Evolutionary conservation across 2,888 invertebrate genomes (phyloP).

Genomic region (Steinernema scapterisci): DNA sequence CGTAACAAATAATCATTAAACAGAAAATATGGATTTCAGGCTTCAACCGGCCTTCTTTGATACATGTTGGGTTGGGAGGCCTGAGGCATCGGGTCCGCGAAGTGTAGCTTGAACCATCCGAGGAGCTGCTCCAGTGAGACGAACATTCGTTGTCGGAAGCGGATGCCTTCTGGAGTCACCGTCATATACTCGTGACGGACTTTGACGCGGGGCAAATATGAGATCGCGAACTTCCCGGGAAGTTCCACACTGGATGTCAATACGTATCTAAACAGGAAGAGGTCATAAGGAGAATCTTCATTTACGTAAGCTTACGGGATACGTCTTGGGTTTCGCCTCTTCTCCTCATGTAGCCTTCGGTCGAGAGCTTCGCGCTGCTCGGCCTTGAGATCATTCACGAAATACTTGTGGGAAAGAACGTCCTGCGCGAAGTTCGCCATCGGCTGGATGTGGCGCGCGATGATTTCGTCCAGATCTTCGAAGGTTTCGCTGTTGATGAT

Average conservation of each 20-base stretch:
- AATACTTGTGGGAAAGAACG: constrained; percentile 83
- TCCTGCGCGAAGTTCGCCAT: constrained; percentile 93
- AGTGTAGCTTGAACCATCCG: constrained; percentile 98
- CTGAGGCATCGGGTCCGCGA: constrained; percentile 77
- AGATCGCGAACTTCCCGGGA: constrained; percentile 87
- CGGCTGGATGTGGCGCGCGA: constrained; percentile 91
- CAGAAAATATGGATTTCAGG: neutral
- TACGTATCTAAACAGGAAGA: constrained; percentile 58
- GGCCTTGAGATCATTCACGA: constrained; percentile 34
- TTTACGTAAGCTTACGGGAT: constrained; percentile 53
- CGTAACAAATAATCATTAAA: neutral
- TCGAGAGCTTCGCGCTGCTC: constrained; percentile 50
- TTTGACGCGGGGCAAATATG: constrained; percentile 85
- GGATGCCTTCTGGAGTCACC: constrained; percentile 87
- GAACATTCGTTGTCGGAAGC: constrained; percentile 86
- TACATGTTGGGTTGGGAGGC: neutral
- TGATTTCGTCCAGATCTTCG: constrained; percentile 98
- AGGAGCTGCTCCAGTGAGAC: constrained; percentile 80
- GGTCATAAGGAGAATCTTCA: too few species aligned
- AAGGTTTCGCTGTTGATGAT: constrained; percentile 81
- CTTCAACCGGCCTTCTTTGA: neutral
- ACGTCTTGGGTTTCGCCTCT: constrained; percentile 74
- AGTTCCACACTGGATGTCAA: constrained; percentile 52
- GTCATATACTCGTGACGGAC: constrained; percentile 89
- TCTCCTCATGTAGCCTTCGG: constrained; percentile 76